Base-by-base conservation (phyloP, 92 coral and sea anemone species). In the Metridium senile region DNA sequence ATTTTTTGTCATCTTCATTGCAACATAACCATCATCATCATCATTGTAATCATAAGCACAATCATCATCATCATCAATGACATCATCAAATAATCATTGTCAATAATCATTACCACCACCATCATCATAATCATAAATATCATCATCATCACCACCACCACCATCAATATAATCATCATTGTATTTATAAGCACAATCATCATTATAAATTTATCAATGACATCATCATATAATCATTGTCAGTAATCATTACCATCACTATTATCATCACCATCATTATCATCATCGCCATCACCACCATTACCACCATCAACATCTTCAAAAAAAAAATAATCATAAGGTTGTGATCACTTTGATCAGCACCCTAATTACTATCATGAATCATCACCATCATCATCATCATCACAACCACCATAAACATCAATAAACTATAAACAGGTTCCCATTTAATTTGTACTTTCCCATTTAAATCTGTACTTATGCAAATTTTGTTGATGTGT, bases 271-370 rank as follows among this genome's bases (percentile, higher is more conserved):
- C 16, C 28, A 59, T 28, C n/a, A 54, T 21, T 16, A 54, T 21
- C 61, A 54, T 10, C 61, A 54, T 13, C 65, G 17, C 9, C 26
- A 59, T 59, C 65, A 59, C 26, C 65, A 59, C 17, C 65, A 53
- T 53, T 8, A 45, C 51, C 8, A 45, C 51, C 51, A 45, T 17
- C 51, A 45, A 8, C 51, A 45, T 45, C 51, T 7, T 17, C 51
- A 45, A 8, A 45, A 45, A 8, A 45, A 45, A 8, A 8, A 45
- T 45, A 8, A 45, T 45, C 51, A 45, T 45, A 8, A 45, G 9
- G 17, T 7, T 45, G 51, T 7, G 9, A 45, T 7, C 51, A n/a
- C n/a, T n/a, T n/a, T n/a, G n/a, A n/a, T n/a, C n/a, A n/a, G n/a
- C n/a, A n/a, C n/a, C n/a, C n/a, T n/a, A n/a, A n/a, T n/a, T n/a